Evolutionary conservation across 2,888 invertebrate species (phyloP).

Genomic region (Thecocarcelia acutangulata): DNA sequence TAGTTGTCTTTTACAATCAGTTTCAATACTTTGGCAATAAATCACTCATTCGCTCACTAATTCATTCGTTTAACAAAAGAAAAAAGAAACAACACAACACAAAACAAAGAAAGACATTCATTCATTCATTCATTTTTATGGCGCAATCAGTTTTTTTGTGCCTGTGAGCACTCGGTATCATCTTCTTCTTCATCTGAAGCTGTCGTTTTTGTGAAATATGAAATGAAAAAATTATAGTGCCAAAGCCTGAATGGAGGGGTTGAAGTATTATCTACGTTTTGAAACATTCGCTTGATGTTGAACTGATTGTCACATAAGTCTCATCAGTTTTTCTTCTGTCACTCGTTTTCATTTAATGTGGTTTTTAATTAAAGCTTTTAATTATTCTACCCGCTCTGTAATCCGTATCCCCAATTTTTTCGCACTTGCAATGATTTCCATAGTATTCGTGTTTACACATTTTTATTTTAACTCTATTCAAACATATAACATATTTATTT

Average conservation of each 20-base stretch:
- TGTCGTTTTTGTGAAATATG: slow-evolving; percentile 9
- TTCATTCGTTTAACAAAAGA: slow-evolving; percentile 66
- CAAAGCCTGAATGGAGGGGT: slow-evolving; percentile 50
- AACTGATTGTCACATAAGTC: slow-evolving; percentile 48
- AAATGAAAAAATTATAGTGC: slow-evolving; percentile 15
- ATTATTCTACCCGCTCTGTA: no score
- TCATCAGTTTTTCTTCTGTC: slow-evolving; percentile 28
- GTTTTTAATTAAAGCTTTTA: slow-evolving; percentile 10
- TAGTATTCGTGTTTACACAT: no score
- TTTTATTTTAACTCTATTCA: no score
- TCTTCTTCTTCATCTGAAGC: slow-evolving; percentile 1
- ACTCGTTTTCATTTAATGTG: slow-evolving; percentile 4
- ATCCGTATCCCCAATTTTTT: no score
- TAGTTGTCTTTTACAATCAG: slow-evolving; percentile 75
- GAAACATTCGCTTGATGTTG: slow-evolving; percentile 38
- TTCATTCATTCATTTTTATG: slow-evolving; percentile 68
- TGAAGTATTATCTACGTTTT: slow-evolving; percentile 54
- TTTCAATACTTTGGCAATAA: slow-evolving; percentile 77
- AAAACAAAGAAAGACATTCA: slow-evolving; percentile 60
- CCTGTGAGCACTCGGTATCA: neutral
- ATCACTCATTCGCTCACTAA: slow-evolving; percentile 76
- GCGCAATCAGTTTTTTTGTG: slow-evolving; percentile 39
- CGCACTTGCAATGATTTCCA: no score
- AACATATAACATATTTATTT: no score
- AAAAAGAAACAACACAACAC: slow-evolving; percentile 8